A percentile compares a stretch with the other conserved stretches of the same genome.
Evolutionary conservation across 2,797 vertebrate species (phyloP).

Genomic region (Dendrocincla fuliginosa): DNA sequence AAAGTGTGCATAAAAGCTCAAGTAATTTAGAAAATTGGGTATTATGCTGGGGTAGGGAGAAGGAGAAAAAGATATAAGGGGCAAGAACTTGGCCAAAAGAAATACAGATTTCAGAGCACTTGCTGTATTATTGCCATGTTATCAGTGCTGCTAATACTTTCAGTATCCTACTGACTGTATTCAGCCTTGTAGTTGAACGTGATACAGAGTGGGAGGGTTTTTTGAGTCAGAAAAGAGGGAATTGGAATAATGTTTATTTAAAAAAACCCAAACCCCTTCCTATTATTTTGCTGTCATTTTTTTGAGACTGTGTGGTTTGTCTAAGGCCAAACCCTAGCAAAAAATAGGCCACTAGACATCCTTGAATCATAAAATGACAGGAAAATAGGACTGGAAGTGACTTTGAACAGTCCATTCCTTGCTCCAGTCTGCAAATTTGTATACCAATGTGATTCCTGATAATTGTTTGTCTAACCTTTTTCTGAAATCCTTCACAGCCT

Average conservation of each 20-base stretch:
- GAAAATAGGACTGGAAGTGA: background rate
- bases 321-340: background rate
- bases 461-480: background rate
- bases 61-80: background rate
- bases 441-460: background rate
- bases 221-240: background rate
- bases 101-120: slow-evolving; percentile 4
- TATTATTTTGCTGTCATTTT: background rate
- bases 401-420: background rate
- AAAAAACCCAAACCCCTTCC: background rate
- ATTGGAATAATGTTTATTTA: background rate
- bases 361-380: background rate
- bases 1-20: slow-evolving; percentile 14
- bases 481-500: slow-evolving; percentile 20
- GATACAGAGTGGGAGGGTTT: background rate
- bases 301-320: background rate
- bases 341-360: background rate
- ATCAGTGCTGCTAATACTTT: slow-evolving; percentile 3
- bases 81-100: slow-evolving; percentile 19
- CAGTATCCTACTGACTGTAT: background rate
- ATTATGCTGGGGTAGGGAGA: slow-evolving; percentile 12
- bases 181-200: background rate
- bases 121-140: background rate
- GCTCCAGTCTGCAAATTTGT: background rate
- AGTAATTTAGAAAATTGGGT: slow-evolving; percentile 59